Percentiles rank a stretch among this genome's conserved stretches.
Conservation (phyloP, 2,797 vertebrate species). For the Siniperca undulata region DNA sequence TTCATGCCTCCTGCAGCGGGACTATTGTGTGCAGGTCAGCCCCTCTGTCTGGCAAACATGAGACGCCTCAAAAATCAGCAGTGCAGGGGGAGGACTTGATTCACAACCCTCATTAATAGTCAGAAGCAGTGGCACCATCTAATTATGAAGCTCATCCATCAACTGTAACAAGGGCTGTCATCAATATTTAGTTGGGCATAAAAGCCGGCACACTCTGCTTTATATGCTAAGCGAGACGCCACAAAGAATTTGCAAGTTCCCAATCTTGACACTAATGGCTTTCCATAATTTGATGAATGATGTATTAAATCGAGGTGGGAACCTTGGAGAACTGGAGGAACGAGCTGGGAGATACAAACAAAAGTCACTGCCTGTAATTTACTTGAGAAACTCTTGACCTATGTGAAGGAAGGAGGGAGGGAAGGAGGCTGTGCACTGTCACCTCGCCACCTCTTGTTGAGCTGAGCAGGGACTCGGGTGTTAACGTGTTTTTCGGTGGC, state of each 20-base stretch:
- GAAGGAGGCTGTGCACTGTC: constrained; percentile 17
- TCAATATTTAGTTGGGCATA: constrained; percentile 91
- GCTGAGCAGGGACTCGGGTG: constrained; percentile 28
- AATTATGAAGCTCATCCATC: constrained; percentile 93
- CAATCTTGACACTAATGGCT: constrained; percentile 94
- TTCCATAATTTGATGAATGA: constrained; percentile 95
- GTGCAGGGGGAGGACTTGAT: constrained; percentile 66
- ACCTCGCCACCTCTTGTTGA: constrained; percentile 53
- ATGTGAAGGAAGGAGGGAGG: constrained; percentile 15
- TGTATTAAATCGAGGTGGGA: constrained; percentile 89
- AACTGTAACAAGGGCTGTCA: constrained; percentile 92
- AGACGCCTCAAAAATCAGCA: constrained; percentile 60
- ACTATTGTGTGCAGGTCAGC: constrained; percentile 46
- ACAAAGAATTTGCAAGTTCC: constrained; percentile 92
- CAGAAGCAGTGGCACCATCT: constrained; percentile 84
- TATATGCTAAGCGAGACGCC: constrained; percentile 92
- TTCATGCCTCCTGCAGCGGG: constrained; percentile 53
- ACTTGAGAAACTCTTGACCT: constrained; percentile 68
- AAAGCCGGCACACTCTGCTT: constrained; percentile 86
- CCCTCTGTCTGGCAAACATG: constrained; percentile 54
- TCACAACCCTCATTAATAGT: constrained; percentile 85
- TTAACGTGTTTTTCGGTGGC: constrained; percentile 30
- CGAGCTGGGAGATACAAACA: constrained; percentile 83
- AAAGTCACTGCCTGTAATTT: constrained; percentile 78
- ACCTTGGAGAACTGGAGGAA: constrained; percentile 85